A percentile compares a stretch with the other conserved stretches of the same genome.
Conservation (phyloP, 2,113 vertebrate genomes). For the cattle (Bos taurus) region ARS-UCD2.0 NC_037352.1:13244001-13244500, state of each 20-base stretch:
- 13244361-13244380: constrained; percentile 86
- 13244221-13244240: constrained; percentile 70
- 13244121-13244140: constrained; percentile 78
- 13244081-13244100: constrained; percentile 66
- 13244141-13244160: constrained; percentile 66
- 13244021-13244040: constrained; percentile 88
- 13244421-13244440: not conserved
- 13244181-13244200: constrained; percentile 51
- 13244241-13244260: constrained; percentile 81
- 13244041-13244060: constrained; percentile 78
- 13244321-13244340: constrained; percentile 88
- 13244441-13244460: not conserved
- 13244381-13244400: constrained; percentile 80
- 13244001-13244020: constrained; percentile 90
- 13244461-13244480: not conserved
- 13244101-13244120: constrained; percentile 74
- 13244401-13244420: not conserved
- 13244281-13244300: constrained; percentile 84
- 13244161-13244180: constrained; percentile 55
- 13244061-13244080: constrained; percentile 75
- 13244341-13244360: constrained; percentile 83
- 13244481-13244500: not conserved
- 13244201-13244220: constrained; percentile 65
- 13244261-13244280: constrained; percentile 80
- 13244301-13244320: constrained; percentile 90